Percentiles rank a stretch among this genome's conserved stretches.
These are phyloP conservation scores for Mythimna impura DNA, from an alignment of 2,888 invertebrate genomes.

Conservation along the genomic window DNA sequence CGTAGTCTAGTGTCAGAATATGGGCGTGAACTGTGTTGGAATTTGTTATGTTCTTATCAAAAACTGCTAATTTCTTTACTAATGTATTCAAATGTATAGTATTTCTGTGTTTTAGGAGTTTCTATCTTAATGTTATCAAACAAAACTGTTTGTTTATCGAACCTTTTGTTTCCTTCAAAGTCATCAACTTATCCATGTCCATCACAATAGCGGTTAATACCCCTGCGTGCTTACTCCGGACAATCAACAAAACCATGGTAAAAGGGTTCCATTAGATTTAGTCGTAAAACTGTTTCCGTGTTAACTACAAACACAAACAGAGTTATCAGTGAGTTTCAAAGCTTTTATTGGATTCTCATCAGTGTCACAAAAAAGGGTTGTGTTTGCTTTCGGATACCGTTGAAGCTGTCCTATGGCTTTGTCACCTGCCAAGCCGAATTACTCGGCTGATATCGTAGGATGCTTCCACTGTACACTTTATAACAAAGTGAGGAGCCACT, in stretches of 20 bases:
- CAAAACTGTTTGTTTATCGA: slow-evolving; percentile 9
- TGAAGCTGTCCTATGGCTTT: slow-evolving; percentile 18
- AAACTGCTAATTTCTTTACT: slow-evolving; percentile 5
- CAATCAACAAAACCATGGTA: slow-evolving; percentile 55
- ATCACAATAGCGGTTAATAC: slow-evolving; percentile 29
- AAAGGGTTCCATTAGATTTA: slow-evolving; percentile 68
- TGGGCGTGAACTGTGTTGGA: slow-evolving; percentile 34
- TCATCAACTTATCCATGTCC: slow-evolving; percentile 27
- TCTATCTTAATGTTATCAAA: background rate
- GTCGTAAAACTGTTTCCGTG: slow-evolving; percentile 65
- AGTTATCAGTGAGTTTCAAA: slow-evolving; percentile 71
- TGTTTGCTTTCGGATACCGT: slow-evolving; percentile 67
- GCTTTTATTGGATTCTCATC: slow-evolving; percentile 58
- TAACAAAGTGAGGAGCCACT: background rate
- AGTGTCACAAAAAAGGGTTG: slow-evolving; percentile 68
- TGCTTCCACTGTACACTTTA: slow-evolving; percentile 7
- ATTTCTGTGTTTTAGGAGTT: background rate
- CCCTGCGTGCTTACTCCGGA: slow-evolving; percentile 33
- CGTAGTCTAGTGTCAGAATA: slow-evolving; percentile 68
- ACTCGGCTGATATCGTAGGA: background rate
- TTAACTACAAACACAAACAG: slow-evolving; percentile 68
- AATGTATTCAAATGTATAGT: slow-evolving; percentile 7
- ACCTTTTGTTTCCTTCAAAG: slow-evolving; percentile 5
- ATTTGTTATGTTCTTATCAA: slow-evolving; percentile 35
- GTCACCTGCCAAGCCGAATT: slow-evolving; percentile 13